Percentiles rank a stretch among this genome's conserved stretches.
Conservation (phyloP, 2,113 vertebrate genomes). For the Heptranchias perlo region DNA sequence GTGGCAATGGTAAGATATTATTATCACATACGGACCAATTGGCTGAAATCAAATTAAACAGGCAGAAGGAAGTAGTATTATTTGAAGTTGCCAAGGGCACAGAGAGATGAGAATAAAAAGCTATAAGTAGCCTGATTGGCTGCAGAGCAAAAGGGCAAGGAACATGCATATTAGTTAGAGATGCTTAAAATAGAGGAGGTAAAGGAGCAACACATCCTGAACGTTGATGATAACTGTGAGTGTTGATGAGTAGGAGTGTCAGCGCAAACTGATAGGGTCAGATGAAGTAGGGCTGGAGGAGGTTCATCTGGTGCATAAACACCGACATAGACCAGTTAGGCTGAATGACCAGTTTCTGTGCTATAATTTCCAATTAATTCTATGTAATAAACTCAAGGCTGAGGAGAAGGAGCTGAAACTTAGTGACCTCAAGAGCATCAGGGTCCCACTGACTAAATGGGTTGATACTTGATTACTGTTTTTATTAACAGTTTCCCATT, state of each 20-base stretch:
- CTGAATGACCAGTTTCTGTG: too few relatives aligned
- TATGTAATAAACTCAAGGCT: not conserved
- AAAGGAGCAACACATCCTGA: not conserved
- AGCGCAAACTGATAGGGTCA: too few relatives aligned
- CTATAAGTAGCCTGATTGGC: not conserved
- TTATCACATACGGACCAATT: not conserved
- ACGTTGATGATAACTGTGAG: not conserved
- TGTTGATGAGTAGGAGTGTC: not conserved
- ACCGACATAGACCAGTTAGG: too few relatives aligned
- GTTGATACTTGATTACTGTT: not conserved
- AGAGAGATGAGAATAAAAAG: not conserved
- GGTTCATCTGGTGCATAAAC: too few relatives aligned
- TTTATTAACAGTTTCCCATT: not conserved
- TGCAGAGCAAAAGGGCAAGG: not conserved
- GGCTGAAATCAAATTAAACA: not conserved
- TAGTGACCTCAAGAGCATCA: not conserved
- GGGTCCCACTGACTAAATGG: not conserved
- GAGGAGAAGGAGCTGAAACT: not conserved
- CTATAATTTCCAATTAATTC: too few relatives aligned
- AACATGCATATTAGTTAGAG: not conserved
- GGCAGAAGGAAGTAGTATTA: not conserved
- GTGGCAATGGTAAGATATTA: not conserved
- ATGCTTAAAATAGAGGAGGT: not conserved
- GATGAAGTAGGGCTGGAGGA: too few relatives aligned
- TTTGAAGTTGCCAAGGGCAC: not conserved